Percentiles rank a stretch among this genome's conserved stretches.
These are phyloP conservation scores for Sebastes diaconus DNA, from an alignment of 2,797 vertebrate genomes.

Conservation along the genomic window DNA sequence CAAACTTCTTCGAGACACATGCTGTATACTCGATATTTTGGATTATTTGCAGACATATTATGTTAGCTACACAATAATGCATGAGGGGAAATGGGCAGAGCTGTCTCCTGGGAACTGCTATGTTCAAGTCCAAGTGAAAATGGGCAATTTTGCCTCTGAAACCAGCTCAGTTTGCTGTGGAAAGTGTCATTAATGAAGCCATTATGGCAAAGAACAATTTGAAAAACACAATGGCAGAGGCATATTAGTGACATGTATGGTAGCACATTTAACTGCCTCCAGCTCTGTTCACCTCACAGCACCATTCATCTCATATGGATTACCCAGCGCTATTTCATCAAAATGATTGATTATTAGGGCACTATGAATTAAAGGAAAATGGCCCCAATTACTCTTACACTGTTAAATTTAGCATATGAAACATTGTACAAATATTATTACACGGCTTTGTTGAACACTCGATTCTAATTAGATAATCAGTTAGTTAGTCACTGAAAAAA, in stretches of 20 bases:
- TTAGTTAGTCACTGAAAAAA: too few relatives aligned
- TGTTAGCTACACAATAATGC: background rate
- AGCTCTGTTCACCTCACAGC: background rate
- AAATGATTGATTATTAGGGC: background rate
- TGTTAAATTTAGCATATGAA: background rate
- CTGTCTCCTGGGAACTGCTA: background rate
- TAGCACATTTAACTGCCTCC: background rate
- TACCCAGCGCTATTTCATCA: background rate
- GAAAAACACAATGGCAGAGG: background rate
- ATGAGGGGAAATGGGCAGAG: slow-evolving; percentile 2
- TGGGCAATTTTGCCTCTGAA: background rate
- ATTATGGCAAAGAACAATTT: background rate
- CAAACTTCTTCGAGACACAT: background rate
- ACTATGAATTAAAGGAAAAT: too few relatives aligned
- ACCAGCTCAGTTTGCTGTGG: background rate
- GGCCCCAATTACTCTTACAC: background rate
- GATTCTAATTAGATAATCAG: too few relatives aligned
- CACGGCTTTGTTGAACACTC: too few relatives aligned
- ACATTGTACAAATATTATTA: background rate
- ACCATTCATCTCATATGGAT: background rate
- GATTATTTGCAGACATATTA: background rate
- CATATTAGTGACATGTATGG: background rate
- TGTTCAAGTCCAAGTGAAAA: slow-evolving; percentile 2
- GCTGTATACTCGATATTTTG: background rate
- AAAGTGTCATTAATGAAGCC: background rate